A percentile compares a stretch with the other conserved stretches of the same genome.
Evolutionary conservation across 2,888 invertebrate genomes (phyloP).

Genomic region (Diogma glabrata): DNA sequence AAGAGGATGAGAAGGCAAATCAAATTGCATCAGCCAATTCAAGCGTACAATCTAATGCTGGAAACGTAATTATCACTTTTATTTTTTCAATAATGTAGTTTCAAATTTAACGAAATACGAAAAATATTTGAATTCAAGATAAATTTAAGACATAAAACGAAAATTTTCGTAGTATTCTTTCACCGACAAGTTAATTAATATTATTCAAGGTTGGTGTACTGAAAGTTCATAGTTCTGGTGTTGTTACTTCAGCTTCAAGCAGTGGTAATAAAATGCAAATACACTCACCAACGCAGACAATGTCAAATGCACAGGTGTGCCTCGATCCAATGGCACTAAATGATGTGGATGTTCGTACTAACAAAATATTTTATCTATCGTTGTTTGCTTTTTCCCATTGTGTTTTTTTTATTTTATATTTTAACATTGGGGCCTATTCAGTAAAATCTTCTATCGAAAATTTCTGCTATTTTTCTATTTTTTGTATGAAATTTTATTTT

Average conservation of each 20-base stretch:
- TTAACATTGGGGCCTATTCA: no score
- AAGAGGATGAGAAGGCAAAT: slow-evolving; percentile 73
- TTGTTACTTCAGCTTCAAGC: slow-evolving; percentile 20
- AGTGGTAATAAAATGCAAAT: slow-evolving; percentile 34
- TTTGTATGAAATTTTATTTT: no score
- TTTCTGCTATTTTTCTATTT: no score
- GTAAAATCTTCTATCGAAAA: no score
- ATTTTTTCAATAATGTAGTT: no score
- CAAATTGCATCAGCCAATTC: slow-evolving; percentile 35
- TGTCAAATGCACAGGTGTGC: slow-evolving; percentile 58
- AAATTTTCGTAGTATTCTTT: no score
- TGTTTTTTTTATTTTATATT: slow-evolving; percentile 9
- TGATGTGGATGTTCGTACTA: slow-evolving; percentile 60
- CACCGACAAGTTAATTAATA: no score
- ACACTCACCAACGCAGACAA: slow-evolving; percentile 31
- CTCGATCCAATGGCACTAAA: slow-evolving; percentile 62
- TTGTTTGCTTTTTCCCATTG: slow-evolving; percentile 13
- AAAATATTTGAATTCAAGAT: no score
- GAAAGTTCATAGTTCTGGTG: slow-evolving; percentile 35
- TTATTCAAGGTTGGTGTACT: slow-evolving; percentile 32
- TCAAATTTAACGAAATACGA: no score
- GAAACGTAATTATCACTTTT: slow-evolving; percentile 9
- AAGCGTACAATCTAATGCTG: slow-evolving; percentile 6
- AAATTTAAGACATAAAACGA: no score
- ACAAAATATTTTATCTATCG: slow-evolving; percentile 19